Evolutionary conservation across 92 coral and sea anemone genomes (phyloP).

Genomic region (Isaurus tuberculatus): DNA sequence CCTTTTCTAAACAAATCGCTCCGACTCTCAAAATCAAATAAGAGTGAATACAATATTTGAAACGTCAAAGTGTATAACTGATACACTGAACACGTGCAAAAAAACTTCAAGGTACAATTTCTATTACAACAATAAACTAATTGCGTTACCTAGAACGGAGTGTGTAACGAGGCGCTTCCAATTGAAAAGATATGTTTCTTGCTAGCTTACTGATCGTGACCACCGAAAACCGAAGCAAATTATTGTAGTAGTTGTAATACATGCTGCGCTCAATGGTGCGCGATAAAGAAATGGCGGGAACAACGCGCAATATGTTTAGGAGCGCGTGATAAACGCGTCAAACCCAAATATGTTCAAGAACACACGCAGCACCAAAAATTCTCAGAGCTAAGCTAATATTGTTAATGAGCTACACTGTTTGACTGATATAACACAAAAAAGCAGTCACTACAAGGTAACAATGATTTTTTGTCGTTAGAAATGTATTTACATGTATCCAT

Average conservation of each 20-base stretch:
- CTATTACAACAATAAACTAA: not conserved
- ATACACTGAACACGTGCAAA: too few relatives aligned
- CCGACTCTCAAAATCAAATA: not conserved
- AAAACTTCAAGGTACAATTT: not conserved
- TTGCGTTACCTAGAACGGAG: not conserved
- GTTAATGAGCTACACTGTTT: too few relatives aligned
- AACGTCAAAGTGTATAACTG: not conserved
- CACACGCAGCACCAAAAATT: too few relatives aligned
- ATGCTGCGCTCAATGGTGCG: constrained; percentile 28
- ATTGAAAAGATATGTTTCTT: not conserved
- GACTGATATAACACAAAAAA: too few relatives aligned
- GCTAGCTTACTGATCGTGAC: not conserved
- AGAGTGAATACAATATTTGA: not conserved
- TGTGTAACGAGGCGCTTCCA: constrained; percentile 29
- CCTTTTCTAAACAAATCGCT: not conserved
- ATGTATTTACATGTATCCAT: too few relatives aligned
- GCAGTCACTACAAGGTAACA: too few relatives aligned
- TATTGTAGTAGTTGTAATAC: not conserved
- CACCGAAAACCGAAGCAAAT: not conserved
- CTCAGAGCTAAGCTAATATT: too few relatives aligned
- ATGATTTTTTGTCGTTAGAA: too few relatives aligned
- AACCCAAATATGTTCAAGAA: not conserved
- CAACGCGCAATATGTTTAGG: not conserved
- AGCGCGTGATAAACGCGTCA: constrained; percentile 4
- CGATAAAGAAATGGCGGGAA: constrained; percentile 19